phyloP scores from a whole-genome alignment of 2,113 vertebrate genomes.

The Colius striatus region DNA sequence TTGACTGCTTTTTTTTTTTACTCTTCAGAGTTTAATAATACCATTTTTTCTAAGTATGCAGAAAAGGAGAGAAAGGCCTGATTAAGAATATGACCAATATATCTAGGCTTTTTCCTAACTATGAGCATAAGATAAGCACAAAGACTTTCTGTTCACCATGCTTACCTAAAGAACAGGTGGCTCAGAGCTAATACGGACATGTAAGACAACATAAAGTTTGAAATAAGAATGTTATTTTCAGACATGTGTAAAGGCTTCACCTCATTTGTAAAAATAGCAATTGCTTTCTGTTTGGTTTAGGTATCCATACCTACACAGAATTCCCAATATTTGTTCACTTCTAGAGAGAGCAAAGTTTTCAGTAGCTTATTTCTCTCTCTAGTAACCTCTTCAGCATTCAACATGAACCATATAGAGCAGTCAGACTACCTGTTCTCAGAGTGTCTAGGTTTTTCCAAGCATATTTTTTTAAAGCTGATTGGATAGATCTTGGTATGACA shows the following conservation, averaged over 20 bases:
- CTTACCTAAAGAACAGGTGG: background rate
- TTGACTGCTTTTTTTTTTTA: background rate
- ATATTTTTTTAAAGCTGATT: background rate
- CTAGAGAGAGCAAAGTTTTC: background rate
- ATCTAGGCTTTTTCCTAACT: background rate
- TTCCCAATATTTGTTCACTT: background rate
- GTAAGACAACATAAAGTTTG: background rate
- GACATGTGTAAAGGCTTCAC: background rate
- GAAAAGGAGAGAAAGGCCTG: background rate
- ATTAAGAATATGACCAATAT: background rate
- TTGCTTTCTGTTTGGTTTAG: background rate
- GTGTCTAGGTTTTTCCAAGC: background rate
- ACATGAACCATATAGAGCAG: background rate
- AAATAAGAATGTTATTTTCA: background rate
- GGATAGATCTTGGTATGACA: background rate
- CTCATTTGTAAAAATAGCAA: background rate
- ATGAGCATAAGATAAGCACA: background rate
- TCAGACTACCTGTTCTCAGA: background rate
- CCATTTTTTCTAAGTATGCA: background rate
- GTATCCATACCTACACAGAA: background rate
- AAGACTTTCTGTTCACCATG: background rate
- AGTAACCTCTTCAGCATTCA: background rate
- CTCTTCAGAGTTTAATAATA: background rate
- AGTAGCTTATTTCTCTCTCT: background rate
- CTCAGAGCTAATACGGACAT: background rate